Percentiles rank a stretch among this genome's conserved stretches.
Conservation (phyloP, 2,797 vertebrate genomes). For the Lacerta agilis region DNA sequence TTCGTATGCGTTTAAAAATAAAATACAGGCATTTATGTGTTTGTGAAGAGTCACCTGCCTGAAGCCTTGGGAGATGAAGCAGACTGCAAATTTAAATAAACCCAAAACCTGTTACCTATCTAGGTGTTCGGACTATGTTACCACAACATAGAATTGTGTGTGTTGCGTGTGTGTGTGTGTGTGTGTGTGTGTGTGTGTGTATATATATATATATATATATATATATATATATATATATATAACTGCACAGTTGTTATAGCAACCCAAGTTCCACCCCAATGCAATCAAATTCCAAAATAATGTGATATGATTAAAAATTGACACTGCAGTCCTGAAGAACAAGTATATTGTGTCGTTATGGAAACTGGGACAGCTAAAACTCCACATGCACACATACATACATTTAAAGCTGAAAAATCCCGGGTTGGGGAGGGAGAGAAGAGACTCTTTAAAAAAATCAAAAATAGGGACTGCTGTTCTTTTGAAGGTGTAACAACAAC, state of each 20-base stretch:
- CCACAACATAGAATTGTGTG: slow-evolving; percentile 1
- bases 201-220: no score
- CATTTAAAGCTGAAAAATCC: slow-evolving; percentile 40
- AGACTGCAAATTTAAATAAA: background rate
- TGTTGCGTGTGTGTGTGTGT: no score
- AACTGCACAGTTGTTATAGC: slow-evolving; percentile 59
- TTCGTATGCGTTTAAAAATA: background rate
- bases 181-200: no score
- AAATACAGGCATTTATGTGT: background rate
- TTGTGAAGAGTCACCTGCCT: background rate
- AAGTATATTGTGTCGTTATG: slow-evolving; percentile 48
- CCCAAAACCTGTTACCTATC: background rate
- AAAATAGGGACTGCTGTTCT: background rate
- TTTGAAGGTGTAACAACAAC: background rate
- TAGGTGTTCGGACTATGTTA: background rate
- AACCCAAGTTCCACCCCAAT: slow-evolving; percentile 51
- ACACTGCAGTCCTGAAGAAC: slow-evolving; percentile 48
- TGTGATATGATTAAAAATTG: slow-evolving; percentile 57
- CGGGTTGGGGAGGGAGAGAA: background rate
- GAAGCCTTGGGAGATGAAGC: background rate
- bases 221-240: background rate
- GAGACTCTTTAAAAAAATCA: background rate
- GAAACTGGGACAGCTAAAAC: slow-evolving; percentile 64
- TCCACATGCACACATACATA: slow-evolving; percentile 42
- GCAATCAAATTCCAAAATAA: slow-evolving; percentile 59